These are phyloP conservation scores for Spongilla lacustris DNA, from an alignment of 37 sponge, comb jelly and placozoan species.

Conservation along the genomic window DNA sequence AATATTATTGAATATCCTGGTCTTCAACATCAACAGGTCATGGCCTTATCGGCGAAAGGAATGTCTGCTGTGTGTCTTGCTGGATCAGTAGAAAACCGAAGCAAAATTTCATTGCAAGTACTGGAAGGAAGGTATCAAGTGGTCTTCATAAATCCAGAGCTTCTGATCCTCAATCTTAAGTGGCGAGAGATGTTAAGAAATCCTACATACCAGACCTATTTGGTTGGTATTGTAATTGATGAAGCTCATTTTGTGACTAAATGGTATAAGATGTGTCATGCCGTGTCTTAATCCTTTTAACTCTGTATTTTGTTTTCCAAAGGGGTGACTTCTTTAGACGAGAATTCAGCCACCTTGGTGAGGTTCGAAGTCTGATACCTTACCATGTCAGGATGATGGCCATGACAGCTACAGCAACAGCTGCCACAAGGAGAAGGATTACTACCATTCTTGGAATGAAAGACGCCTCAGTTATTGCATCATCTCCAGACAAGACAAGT, in stretches of 20 bases:
- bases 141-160: constrained; percentile 37
- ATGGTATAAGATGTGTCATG: background rate
- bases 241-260: constrained; percentile 40
- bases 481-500: background rate
- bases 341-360: constrained; percentile 10
- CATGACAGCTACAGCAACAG: constrained; percentile 31
- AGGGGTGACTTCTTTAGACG: constrained; percentile 21
- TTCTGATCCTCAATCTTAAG: background rate
- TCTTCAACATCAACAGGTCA: background rate
- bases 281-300: background rate
- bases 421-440: background rate
- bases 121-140: constrained; percentile 19
- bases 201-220: background rate
- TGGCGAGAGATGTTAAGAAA: constrained; percentile 20
- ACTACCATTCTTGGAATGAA: background rate
- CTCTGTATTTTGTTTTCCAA: background rate
- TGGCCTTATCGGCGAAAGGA: constrained; percentile 9
- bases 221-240: constrained; percentile 34
- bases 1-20: too few relatives aligned
- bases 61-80: constrained; percentile 8
- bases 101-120: background rate
- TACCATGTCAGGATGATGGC: constrained; percentile 27
- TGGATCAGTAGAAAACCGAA: background rate
- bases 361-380: constrained; percentile 32
- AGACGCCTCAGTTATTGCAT: background rate